Conservation (phyloP, 2,888 invertebrate species). For the Drosophila percnosoma region DNA sequence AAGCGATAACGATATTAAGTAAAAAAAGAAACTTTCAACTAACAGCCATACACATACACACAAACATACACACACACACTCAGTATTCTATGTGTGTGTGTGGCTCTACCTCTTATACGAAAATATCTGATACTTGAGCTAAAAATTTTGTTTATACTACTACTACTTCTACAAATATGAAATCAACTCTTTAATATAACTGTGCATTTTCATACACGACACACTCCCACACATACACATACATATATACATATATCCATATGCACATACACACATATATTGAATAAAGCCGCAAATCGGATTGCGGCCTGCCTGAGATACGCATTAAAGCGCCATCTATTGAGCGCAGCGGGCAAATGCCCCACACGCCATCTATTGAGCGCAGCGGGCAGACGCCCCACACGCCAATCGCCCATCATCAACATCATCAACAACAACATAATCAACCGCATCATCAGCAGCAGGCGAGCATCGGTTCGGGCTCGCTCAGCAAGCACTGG, state of each 20-base stretch:
- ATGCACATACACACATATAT: not conserved
- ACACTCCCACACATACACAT: conserved; percentile 3
- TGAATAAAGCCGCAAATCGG: conserved; percentile 86
- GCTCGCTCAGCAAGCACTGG: conserved; percentile 82
- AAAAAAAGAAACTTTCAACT: conserved; percentile 24
- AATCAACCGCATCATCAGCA: conserved; percentile 68
- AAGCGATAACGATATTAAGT: conserved; percentile 13
- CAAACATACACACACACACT: not conserved
- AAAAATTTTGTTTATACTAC: conserved; percentile 32
- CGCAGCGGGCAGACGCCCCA: conserved; percentile 84
- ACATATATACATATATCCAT: conserved; percentile 14
- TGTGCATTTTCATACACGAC: conserved; percentile 43
- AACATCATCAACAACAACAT: conserved; percentile 15
- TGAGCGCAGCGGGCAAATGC: conserved; percentile 87
- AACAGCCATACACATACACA: conserved; percentile 16
- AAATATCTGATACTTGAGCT: conserved; percentile 36
- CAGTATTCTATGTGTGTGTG: conserved; percentile 7
- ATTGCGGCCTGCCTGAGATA: conserved; percentile 89
- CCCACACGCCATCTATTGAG: conserved; percentile 87
- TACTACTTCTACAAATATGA: conserved; percentile 14
- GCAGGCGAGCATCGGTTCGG: conserved; percentile 87
- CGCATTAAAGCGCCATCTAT: conserved; percentile 93
- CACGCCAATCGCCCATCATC: conserved; percentile 49
- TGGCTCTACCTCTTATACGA: conserved; percentile 27
- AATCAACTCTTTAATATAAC: conserved; percentile 43